Conservation (phyloP, 2,888 invertebrate genomes). For the Hyppa rectilinea region DNA sequence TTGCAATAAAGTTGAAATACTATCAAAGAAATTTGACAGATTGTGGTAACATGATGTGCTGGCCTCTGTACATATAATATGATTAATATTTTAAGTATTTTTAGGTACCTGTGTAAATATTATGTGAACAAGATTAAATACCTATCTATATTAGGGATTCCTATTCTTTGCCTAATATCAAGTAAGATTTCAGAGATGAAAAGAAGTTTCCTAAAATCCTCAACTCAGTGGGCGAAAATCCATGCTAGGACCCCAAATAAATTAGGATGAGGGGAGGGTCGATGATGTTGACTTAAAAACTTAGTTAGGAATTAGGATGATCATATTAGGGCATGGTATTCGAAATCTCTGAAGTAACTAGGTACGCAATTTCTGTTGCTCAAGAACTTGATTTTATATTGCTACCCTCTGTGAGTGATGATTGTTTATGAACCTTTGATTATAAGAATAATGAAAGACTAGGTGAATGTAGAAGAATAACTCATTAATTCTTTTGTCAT, state of each 20-base stretch:
- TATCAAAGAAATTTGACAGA: too few relatives aligned
- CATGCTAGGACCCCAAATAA: neutral
- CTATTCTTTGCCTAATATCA: too few relatives aligned
- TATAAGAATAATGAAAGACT: neutral
- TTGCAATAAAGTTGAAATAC: too few relatives aligned
- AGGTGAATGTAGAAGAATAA: slow-evolving; percentile 6
- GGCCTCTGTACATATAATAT: too few relatives aligned
- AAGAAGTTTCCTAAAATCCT: neutral
- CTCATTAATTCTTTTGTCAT: neutral
- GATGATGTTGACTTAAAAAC: neutral
- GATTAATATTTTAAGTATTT: too few relatives aligned
- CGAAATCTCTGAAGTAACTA: neutral
- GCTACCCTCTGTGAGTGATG: slow-evolving; percentile 22
- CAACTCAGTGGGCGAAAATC: neutral
- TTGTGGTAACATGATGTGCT: too few relatives aligned
- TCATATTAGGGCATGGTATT: neutral
- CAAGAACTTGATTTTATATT: slow-evolving; percentile 29
- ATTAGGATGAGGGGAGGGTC: neutral
- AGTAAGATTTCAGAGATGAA: neutral
- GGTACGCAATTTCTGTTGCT: slow-evolving; percentile 15
- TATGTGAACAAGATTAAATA: too few relatives aligned
- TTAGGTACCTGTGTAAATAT: too few relatives aligned
- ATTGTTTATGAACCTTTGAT: slow-evolving; percentile 10
- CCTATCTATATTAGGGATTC: too few relatives aligned
- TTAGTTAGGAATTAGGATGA: neutral